Base-by-base conservation (phyloP, 2,888 invertebrate species). In the Creontiades dilutus region DNA sequence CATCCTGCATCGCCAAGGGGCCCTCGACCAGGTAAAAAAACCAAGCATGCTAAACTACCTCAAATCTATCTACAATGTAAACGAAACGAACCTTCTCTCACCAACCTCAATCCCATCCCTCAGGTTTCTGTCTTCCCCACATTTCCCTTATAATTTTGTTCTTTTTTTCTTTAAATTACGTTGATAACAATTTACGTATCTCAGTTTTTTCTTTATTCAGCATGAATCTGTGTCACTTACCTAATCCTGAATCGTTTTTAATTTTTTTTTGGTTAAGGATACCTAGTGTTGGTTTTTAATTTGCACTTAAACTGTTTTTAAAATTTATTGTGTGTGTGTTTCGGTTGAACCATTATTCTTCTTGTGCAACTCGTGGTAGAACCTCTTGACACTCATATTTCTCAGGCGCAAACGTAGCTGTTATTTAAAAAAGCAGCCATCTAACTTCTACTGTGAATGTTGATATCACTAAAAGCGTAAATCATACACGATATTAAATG, bases 1-100 rank as follows among this genome's bases (percentile, higher is more conserved):
- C 94, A 95, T 92, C 95, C 95, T 61, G 85, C 90, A 80, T 90
- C 90, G 86, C 86, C 90, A 57, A 75, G 91, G 90, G 91, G 89
- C 91, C 90, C 91, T 87, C 90, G 91, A 27, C 91, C 90, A 90
- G 90, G 93, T 94, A 89, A 92, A 91, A n/a, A 91, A 89, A 78
- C 88, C 88, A 78, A 76, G 88, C 88, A 88, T 88, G 88, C 80
- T 88, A 86, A 85, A 85, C 13, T 86, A 61, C 86, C 82, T 82
- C 82, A 82, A 81, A 82, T 82, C 82, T 82, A 68, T 82, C 82
- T 82, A 52, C 19, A 52, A 52, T 82, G 82, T 82, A 82, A 82
- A 82, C 14, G 23, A 52, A 82, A 68, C 68, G 9, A 68, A 68
- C 68, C 68, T 68, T 68, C 81, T 47, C 48, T 52, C 82, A 46